These are phyloP conservation scores for Delia radicum DNA, from an alignment of 1,140 invertebrate species.

Conservation along the genomic window DNA sequence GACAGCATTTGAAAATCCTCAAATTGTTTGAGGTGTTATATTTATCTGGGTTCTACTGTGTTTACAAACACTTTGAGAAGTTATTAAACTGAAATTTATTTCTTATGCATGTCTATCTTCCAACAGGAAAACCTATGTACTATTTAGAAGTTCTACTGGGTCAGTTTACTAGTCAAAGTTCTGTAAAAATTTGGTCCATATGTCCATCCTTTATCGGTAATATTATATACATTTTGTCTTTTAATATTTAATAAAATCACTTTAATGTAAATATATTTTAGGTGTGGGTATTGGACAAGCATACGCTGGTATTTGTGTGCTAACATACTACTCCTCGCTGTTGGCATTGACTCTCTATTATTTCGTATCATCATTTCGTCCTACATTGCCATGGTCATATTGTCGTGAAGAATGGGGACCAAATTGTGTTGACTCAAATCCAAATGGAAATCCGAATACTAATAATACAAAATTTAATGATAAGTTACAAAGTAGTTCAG, in stretches of 20 bases:
- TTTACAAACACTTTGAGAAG: too few species aligned
- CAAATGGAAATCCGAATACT: constrained; percentile 45
- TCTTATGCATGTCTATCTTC: too few species aligned
- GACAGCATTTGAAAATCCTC: too few species aligned
- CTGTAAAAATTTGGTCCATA: constrained; percentile 62
- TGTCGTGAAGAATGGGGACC: constrained; percentile 64
- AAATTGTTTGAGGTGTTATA: too few species aligned
- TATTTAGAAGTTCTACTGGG: constrained; percentile 78
- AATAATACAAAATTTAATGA: not conserved
- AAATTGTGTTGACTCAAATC: constrained; percentile 53
- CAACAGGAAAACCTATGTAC: constrained; percentile 75
- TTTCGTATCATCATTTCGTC: constrained; percentile 64
- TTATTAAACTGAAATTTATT: too few species aligned
- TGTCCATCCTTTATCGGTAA: constrained; percentile 61
- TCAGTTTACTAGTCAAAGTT: constrained; percentile 69
- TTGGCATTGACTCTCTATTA: constrained; percentile 71
- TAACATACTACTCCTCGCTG: constrained; percentile 72
- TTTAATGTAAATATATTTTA: too few species aligned
- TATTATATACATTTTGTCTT: constrained; percentile 56
- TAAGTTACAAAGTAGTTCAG: constrained; percentile 54
- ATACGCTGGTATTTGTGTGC: constrained; percentile 67
- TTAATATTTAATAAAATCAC: constrained; percentile 49
- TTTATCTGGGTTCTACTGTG: too few species aligned
- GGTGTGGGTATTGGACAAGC: constrained; percentile 75
- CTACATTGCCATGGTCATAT: constrained; percentile 66